These are phyloP conservation scores for Heterochromis multidens DNA, from an alignment of 2,113 vertebrate genomes.

Conservation along the genomic window DNA sequence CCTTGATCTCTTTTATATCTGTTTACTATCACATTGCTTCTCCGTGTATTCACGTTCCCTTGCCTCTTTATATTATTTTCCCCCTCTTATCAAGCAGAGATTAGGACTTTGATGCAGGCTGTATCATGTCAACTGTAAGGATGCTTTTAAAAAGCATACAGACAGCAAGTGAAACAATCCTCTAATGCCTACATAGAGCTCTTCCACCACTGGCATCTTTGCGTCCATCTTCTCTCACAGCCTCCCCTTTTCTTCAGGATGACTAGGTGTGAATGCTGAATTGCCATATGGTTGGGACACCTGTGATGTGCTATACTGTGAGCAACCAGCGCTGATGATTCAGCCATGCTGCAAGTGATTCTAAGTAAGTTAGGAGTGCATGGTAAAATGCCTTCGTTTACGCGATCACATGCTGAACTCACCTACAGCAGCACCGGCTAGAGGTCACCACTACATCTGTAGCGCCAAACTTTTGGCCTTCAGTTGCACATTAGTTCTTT, in stretches of 20 bases:
- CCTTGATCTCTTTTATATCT: neutral
- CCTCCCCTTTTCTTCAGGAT: neutral
- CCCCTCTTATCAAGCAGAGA: neutral
- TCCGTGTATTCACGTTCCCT: neutral
- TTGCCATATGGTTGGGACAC: conserved; percentile 12
- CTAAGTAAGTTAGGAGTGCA: neutral
- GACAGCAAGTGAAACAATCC: neutral
- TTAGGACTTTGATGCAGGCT: conserved; percentile 3
- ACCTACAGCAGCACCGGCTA: accelerated
- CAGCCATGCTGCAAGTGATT: neutral
- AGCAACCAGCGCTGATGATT: neutral
- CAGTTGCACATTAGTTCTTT: neutral
- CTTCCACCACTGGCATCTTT: neutral
- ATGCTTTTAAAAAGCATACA: conserved; percentile 3
- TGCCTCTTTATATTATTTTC: neutral
- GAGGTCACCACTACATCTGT: neutral
- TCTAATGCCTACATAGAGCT: neutral
- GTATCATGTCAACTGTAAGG: neutral
- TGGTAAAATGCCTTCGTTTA: neutral
- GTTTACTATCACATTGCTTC: neutral
- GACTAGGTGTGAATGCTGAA: conserved; percentile 5
- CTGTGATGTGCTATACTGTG: neutral
- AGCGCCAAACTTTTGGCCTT: neutral
- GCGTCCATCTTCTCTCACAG: neutral
- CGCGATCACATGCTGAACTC: neutral